Conservation (phyloP, 2,888 invertebrate species). For the Nebria salina region DNA sequence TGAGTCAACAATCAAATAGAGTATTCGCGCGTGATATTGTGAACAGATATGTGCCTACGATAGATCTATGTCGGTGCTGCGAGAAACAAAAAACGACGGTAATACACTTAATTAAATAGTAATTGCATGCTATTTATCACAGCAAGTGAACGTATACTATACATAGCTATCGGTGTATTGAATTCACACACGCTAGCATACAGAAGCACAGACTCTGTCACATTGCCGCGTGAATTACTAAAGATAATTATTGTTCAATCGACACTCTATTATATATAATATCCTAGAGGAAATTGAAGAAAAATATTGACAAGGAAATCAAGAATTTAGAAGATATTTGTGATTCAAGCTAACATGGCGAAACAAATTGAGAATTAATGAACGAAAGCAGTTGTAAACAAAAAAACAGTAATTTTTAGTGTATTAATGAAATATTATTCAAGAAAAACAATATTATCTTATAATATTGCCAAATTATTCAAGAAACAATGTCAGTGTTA, state of each 20-base stretch:
- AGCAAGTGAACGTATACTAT: background rate
- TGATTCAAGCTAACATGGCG: too few species aligned
- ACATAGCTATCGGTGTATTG: background rate
- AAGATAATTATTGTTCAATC: background rate
- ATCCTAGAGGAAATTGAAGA: background rate
- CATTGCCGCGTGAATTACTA: background rate
- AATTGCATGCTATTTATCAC: background rate
- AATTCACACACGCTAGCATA: background rate
- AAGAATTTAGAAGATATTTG: too few species aligned
- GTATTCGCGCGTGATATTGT: background rate
- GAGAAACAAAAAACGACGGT: background rate
- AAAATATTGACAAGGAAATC: background rate
- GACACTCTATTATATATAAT: background rate
- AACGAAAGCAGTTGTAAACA: too few species aligned
- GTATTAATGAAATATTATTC: background rate
- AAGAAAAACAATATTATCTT: background rate
- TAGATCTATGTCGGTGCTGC: background rate
- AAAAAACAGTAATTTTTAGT: too few species aligned
- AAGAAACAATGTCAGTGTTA: background rate
- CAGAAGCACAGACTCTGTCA: background rate
- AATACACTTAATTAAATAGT: conserved; percentile 1
- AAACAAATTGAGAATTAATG: too few species aligned
- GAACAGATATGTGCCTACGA: background rate
- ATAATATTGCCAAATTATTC: background rate
- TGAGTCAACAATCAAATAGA: background rate